Evolutionary conservation across 2,888 invertebrate genomes (phyloP), one percentile per base, ranked within the genome.

Genomic region (Hemithea aestivaria): DNA sequence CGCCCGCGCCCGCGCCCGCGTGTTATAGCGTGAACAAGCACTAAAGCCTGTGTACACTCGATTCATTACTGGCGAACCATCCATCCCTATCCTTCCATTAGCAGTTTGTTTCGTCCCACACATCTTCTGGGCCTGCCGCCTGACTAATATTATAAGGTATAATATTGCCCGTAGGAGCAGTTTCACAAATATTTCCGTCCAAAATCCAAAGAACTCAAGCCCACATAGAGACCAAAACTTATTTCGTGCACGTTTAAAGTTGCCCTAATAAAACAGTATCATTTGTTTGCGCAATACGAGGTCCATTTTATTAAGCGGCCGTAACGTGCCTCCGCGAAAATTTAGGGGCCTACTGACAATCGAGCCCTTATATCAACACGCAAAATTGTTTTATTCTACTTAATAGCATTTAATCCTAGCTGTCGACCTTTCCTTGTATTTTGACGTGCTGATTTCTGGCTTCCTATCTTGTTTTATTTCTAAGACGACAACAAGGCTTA

Each of bases 251-350:
- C 43, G 45, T 51, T 51, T 39, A 39, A 53, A 56, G 39, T 52
- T 54, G 56, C 56, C 55, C 56, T 64, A 61, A 60, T 62, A 64
- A 58, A 66, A 64, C 65, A 62, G 48, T 38, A 47, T 43, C 48
- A 54, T 52, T 66, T 67, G 58, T 67, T 66, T 63, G 47, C 49
- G 37, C 41, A 58, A 51, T 50, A 54, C 56, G 50, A 52, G 47
- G 53, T 53, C 48, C 58, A 53, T 66, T 66, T 61, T 54, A 56
- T 59, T 53, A 63, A 65, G 64, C 62, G 58, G 40, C 58, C 32
- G 56, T 71, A 59, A 74, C 81, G 81, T 82, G 81, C 68, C 71
- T 66, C 23, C 36, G 58, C 55, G 61, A 61, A 68, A 66, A 73
- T 79, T 75, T 68, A 40, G 44, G 63, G 70, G 79, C 68, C 77